Conservation (phyloP, 2,797 vertebrate species). For the Etheostoma perlongum region DNA sequence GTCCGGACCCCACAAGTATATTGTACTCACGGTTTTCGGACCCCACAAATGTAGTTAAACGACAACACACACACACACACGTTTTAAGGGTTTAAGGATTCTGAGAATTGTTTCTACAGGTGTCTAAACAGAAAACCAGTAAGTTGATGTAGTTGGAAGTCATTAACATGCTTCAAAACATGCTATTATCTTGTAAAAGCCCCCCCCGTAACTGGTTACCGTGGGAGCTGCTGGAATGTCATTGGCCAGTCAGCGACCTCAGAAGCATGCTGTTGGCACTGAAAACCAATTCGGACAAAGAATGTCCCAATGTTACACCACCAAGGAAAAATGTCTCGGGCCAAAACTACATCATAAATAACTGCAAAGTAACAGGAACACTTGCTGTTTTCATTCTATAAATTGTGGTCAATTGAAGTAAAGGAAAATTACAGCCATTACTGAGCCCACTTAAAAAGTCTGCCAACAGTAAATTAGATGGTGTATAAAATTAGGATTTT, state of each 20-base stretch:
- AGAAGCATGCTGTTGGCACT: slow-evolving; percentile 77
- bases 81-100: not conserved
- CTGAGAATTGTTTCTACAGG: not conserved
- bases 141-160: slow-evolving; percentile 25
- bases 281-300: slow-evolving; percentile 73
- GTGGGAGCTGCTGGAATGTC: slow-evolving; percentile 85
- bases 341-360: slow-evolving; percentile 70
- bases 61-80: no score
- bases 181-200: slow-evolving; percentile 42
- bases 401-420: slow-evolving; percentile 25
- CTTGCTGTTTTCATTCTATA: slow-evolving; percentile 31
- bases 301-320: slow-evolving; percentile 78
- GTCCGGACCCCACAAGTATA: no score
- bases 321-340: slow-evolving; percentile 47
- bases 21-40: no score
- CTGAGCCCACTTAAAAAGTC: not conserved
- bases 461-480: slow-evolving; percentile 6
- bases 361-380: slow-evolving; percentile 38
- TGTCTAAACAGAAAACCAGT: slow-evolving; percentile 29
- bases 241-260: slow-evolving; percentile 78
- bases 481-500: not conserved
- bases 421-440: slow-evolving; percentile 1
- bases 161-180: slow-evolving; percentile 43
- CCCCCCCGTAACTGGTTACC: slow-evolving; percentile 62
- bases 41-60: no score